These are phyloP conservation scores for Leptinotarsa defecta DNA, from an alignment of 1,140 invertebrate genomes.

Conservation along the genomic window DNA sequence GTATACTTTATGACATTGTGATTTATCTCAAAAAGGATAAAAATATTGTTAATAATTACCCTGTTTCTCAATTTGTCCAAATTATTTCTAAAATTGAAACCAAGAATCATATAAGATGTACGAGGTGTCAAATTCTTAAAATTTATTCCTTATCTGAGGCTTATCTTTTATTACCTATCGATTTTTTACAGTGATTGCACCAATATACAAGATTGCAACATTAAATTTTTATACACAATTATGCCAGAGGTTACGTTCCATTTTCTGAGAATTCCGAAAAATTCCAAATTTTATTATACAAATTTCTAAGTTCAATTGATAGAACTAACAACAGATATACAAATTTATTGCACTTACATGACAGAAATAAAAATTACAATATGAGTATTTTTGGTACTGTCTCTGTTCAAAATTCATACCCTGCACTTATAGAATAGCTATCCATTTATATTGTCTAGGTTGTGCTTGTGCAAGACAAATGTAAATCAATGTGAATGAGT, in stretches of 20 bases:
- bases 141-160: constrained; percentile 11
- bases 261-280: constrained; percentile 46
- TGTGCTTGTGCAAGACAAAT: constrained; percentile 35
- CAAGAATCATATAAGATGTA: constrained; percentile 43
- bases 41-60: constrained; percentile 52
- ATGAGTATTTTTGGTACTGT: constrained; percentile 43
- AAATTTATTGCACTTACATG: constrained; percentile 32
- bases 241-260: constrained; percentile 55
- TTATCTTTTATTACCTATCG: constrained; percentile 45
- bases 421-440: constrained; percentile 32
- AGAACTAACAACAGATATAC: constrained; percentile 28
- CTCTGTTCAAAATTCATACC: constrained; percentile 34
- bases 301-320: constrained; percentile 39
- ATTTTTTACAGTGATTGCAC: constrained; percentile 51
- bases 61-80: constrained; percentile 43
- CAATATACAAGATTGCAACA: constrained; percentile 52
- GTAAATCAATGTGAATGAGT: background rate
- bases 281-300: constrained; percentile 44
- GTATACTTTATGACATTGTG: constrained; percentile 46
- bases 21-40: constrained; percentile 44
- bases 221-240: constrained; percentile 53
- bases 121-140: constrained; percentile 44
- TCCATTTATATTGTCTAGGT: constrained; percentile 42
- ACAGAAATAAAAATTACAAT: constrained; percentile 25
- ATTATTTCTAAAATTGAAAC: constrained; percentile 28